Conservation (phyloP, 2,888 invertebrate genomes). For the Amaurobius ferox region DNA sequence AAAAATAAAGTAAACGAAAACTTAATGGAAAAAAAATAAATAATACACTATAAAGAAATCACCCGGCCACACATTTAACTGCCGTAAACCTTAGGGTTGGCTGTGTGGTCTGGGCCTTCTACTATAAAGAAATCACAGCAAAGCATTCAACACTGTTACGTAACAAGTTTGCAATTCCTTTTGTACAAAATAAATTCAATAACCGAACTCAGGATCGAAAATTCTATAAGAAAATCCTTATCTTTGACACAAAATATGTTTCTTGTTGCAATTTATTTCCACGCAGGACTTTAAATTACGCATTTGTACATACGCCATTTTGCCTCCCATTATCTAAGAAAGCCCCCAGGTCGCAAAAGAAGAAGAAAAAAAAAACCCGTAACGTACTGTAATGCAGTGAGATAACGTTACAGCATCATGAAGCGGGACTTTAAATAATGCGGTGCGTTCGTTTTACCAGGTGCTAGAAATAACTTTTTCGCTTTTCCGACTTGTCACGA, state of each 20-base stretch:
- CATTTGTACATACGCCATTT: background rate
- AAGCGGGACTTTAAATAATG: conserved; percentile 52
- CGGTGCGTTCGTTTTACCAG: conserved; percentile 46
- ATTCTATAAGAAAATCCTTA: background rate
- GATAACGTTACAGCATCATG: conserved; percentile 11
- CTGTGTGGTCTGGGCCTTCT: no score
- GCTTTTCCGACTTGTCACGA: conserved; percentile 35
- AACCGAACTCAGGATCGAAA: background rate
- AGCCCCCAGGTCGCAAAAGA: background rate
- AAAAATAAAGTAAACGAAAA: no score
- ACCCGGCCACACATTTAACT: no score
- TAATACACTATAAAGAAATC: no score
- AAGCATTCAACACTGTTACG: no score
- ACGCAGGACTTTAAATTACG: background rate
- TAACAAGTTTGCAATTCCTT: no score
- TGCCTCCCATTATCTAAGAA: background rate
- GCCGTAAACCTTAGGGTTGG: no score
- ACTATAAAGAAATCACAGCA: no score
- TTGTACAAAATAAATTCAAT: background rate
- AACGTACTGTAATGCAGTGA: background rate
- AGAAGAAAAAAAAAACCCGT: background rate
- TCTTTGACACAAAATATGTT: conserved; percentile 1
- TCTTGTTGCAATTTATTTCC: conserved; percentile 6
- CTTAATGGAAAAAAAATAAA: no score
- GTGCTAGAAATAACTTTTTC: conserved; percentile 42